phyloP scores from a whole-genome alignment of 2,797 vertebrate species.

The Acropternis orthonyx region DNA sequence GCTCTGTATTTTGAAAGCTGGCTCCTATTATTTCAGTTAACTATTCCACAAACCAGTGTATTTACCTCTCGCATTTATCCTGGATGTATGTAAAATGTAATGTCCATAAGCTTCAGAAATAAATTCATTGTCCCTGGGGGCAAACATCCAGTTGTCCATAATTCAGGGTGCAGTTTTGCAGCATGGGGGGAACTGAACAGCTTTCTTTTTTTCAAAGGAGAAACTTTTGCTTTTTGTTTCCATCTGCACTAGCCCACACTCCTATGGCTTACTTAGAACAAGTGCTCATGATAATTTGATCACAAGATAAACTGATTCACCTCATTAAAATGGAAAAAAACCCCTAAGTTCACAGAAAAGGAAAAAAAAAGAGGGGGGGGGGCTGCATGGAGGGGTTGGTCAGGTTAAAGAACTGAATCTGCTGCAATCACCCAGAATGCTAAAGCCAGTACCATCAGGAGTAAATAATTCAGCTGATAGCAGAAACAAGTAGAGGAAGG shows the following conservation, averaged over 20 bases:
- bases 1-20: neutral
- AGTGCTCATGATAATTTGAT: neutral
- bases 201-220: neutral
- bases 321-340: neutral
- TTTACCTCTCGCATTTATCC: neutral
- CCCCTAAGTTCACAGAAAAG: neutral
- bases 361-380: neutral
- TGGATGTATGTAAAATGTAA: neutral
- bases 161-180: neutral
- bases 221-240: neutral
- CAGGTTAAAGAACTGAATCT: neutral
- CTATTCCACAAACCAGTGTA: neutral
- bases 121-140: neutral
- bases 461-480: neutral
- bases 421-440: neutral
- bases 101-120: neutral
- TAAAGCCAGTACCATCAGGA: neutral
- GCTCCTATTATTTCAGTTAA: neutral
- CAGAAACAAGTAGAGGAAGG: neutral
- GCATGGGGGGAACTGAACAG: neutral
- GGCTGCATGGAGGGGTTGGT: neutral
- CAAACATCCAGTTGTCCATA: neutral
- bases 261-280: neutral
- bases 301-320: constrained; percentile 11
- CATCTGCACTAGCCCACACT: neutral